Evolutionary conservation across 2,888 invertebrate species (phyloP).

Genomic region (Dioctria rufipes): DNA sequence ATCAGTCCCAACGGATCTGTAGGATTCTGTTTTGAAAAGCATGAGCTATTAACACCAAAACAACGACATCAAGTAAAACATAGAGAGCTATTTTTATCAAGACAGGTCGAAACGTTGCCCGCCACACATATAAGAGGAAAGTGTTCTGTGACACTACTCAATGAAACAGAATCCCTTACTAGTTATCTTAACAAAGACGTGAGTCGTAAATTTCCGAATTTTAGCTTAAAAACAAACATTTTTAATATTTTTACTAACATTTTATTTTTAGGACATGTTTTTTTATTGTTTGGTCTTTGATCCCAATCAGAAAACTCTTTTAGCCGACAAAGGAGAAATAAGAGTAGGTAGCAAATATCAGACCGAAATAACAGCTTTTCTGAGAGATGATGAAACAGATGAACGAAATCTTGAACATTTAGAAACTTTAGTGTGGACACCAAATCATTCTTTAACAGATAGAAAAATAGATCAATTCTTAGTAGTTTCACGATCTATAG

Average conservation of each 20-base stretch:
- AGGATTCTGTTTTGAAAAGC: conserved; percentile 69
- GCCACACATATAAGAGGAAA: conserved; percentile 99
- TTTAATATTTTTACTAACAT: conserved; percentile 50
- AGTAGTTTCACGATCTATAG: conserved; percentile 94
- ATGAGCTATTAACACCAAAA: conserved; percentile 83
- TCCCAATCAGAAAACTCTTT: conserved; percentile 97
- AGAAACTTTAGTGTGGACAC: conserved; percentile 96
- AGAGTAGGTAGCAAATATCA: conserved; percentile 95
- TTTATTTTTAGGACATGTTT: conserved; percentile 90
- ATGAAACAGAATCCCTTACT: conserved; percentile 97
- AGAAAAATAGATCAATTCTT: conserved; percentile 99
- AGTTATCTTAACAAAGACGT: conserved; percentile 98
- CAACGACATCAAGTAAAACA: conserved; percentile 97
- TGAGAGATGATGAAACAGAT: conserved; percentile 80
- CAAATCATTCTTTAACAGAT: conserved; percentile 91
- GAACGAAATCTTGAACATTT: conserved; percentile 82
- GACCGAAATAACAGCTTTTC: conserved; percentile 89
- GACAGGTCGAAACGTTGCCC: conserved; percentile 97
- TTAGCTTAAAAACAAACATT: neutral
- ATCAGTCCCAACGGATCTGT: conserved; percentile 66
- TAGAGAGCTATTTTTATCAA: conserved; percentile 96
- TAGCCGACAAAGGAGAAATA: conserved; percentile 99
- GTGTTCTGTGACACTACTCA: conserved; percentile 98
- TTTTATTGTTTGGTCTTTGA: conserved; percentile 99
- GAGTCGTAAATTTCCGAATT: conserved; percentile 69